These are phyloP conservation scores for Phylloscopus collybita DNA, from an alignment of 2,797 vertebrate genomes.

Conservation along the genomic window DNA sequence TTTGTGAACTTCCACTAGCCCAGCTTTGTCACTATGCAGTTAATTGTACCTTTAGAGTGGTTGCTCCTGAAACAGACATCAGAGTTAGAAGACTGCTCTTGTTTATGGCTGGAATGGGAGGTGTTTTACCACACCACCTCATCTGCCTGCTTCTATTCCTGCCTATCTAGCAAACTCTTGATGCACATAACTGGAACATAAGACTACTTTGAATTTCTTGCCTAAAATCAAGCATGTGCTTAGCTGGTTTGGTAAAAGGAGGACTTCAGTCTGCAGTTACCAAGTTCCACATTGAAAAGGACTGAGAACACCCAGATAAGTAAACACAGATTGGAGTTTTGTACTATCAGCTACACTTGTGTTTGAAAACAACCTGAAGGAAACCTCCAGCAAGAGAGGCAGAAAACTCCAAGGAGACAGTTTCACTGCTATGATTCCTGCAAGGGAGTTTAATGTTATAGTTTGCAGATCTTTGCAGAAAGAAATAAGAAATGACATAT, in stretches of 20 bases:
- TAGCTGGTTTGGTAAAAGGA: neutral
- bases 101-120: neutral
- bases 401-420: neutral
- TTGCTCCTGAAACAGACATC: neutral
- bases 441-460: neutral
- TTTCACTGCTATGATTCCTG: accelerated
- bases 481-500: neutral
- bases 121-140: neutral
- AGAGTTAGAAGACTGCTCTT: neutral
- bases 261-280: neutral
- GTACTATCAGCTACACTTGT: neutral
- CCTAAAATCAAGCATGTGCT: neutral
- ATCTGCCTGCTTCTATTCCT: neutral
- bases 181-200: neutral
- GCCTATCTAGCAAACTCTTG: neutral
- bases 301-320: neutral
- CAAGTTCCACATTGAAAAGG: neutral
- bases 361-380: neutral
- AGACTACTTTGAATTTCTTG: neutral
- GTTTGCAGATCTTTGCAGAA: neutral
- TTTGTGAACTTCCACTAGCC: neutral
- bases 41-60: neutral
- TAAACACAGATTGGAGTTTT: neutral
- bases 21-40: neutral
- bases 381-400: neutral